Base-by-base conservation (phyloP, 2,113 vertebrate genomes). In the Pithys albifrons region DNA sequence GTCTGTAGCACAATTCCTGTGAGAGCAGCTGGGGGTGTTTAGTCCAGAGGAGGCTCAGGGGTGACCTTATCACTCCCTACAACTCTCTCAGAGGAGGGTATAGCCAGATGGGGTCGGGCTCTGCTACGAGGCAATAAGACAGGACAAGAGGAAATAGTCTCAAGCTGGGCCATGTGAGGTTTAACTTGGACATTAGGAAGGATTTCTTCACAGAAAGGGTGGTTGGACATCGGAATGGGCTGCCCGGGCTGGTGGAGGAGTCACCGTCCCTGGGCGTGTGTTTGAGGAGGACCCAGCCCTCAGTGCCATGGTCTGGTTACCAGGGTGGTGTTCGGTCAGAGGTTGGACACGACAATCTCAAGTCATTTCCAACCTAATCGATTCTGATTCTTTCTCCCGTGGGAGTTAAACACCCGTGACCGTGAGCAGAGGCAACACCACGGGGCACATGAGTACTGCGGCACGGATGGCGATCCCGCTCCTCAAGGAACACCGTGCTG, bases 371-470 rank as follows among this genome's bases (percentile, higher is more conserved):
- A 41, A 12, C 61, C 12, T 14, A 33, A 48, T 1, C 2, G 12
- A 28, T 59, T 51, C 31, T 49, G 25, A 31, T 14, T 19, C 46
- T 24, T 14, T 54, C 31, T 77, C 66, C 35, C 19, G 2, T 0
- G 12, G 48, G 24, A n/a, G 33, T 27, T 20, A 12, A 69, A 52
- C 70, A 8, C 29, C 3, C 1, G 25, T 4, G 48, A 25, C 18
- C 20, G 4, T 0, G 22, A 24, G 8, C 2, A 19, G 15, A 27
- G 9, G 27, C 17, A 52, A 7, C 19, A 2, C 28, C 22, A 5
- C 6, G 0, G 10, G 29, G 27, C 25, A n/a, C 14, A 6, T 1
- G 9, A 29, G 7, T 2, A 0, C 20, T 3, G 43, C 0, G 7
- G 3, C 7, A 43, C 14, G 41, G 29, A 7, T 1, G 25, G 19